phyloP scores from a whole-genome alignment of 2,113 vertebrate species.

The Nothoprocta perdicaria region DNA sequence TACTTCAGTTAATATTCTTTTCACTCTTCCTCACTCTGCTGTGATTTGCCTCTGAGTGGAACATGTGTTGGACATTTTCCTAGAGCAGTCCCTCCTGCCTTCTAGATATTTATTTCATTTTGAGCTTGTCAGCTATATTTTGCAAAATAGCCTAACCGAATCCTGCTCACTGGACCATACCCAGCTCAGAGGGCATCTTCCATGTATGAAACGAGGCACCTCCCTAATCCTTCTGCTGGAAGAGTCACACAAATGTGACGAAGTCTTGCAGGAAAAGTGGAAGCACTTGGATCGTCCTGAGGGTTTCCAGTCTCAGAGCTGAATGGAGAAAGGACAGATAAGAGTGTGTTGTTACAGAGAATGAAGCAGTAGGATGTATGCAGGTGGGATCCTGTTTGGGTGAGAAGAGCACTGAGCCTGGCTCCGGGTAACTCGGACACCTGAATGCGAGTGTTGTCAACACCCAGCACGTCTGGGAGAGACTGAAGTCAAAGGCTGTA shows the following conservation, averaged over 20 bases:
- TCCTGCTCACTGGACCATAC: background rate
- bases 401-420: background rate
- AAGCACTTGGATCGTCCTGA: background rate
- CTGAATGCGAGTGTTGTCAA: background rate
- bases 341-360: background rate
- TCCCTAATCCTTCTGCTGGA: background rate
- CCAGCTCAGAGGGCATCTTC: background rate
- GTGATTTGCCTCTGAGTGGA: background rate
- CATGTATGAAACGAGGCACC: background rate
- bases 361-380: background rate
- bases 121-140: background rate
- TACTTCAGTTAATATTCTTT: background rate
- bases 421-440: background rate
- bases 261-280: background rate
- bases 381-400: background rate
- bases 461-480: background rate
- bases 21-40: background rate
- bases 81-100: background rate
- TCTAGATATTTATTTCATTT: background rate
- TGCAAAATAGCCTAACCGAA: background rate
- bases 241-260: background rate
- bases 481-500: background rate
- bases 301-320: background rate
- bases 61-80: background rate
- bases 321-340: background rate